Percentiles rank a stretch among this genome's conserved stretches.
phyloP scores from a whole-genome alignment of 2,113 vertebrate species.

The Upupa epops region DNA sequence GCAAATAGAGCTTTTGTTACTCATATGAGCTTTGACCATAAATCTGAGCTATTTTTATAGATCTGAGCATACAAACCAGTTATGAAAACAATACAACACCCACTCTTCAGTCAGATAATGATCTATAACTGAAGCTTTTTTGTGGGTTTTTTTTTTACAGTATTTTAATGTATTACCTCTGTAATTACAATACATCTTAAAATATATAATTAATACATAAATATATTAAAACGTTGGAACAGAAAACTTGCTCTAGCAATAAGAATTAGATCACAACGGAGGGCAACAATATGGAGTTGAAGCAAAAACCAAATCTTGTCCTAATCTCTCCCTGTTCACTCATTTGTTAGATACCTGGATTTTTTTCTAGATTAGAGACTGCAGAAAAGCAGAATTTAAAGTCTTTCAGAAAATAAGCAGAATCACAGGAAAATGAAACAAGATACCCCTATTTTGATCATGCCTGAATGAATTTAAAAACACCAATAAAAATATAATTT shows the following conservation, averaged over 20 bases:
- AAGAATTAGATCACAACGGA: too few species aligned
- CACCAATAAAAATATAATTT: neutral
- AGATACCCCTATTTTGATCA: neutral
- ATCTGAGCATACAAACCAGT: neutral
- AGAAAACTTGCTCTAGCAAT: neutral
- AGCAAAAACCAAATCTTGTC: too few species aligned
- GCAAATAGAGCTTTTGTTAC: neutral
- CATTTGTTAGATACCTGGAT: neutral
- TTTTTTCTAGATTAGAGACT: neutral
- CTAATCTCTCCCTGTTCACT: neutral
- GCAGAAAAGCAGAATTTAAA: neutral
- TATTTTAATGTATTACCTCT: too few species aligned
- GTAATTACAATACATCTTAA: neutral
- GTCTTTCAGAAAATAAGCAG: neutral
- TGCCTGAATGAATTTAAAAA: neutral
- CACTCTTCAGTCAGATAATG: neutral
- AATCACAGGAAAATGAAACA: neutral
- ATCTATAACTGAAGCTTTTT: neutral
- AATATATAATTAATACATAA: too few species aligned
- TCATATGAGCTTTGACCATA: too few species aligned
- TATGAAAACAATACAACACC: neutral
- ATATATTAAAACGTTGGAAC: neutral
- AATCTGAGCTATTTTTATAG: neutral
- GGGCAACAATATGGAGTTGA: too few species aligned
- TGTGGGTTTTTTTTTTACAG: neutral